Percentiles rank a stretch among this genome's conserved stretches.
Evolutionary conservation across 2,888 invertebrate genomes (phyloP).

Genomic region (Oegoconia quadripuncta): DNA sequence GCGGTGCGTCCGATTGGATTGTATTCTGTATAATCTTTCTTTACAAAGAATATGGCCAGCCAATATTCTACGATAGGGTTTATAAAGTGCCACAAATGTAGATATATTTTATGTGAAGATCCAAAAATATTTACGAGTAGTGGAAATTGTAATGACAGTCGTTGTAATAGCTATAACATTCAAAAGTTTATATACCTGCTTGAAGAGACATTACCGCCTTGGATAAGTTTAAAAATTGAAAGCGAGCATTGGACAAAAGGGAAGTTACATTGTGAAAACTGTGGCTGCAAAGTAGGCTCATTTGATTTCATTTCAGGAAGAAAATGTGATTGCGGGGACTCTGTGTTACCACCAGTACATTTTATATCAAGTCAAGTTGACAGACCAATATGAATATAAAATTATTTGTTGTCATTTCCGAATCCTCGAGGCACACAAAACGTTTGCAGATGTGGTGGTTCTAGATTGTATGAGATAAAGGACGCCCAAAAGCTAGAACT

Average conservation of each 20-base stretch:
- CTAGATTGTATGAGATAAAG: too few species aligned
- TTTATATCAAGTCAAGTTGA: conserved; percentile 83
- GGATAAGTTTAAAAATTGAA: conserved; percentile 76
- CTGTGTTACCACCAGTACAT: conserved; percentile 79
- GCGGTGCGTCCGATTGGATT: too few species aligned
- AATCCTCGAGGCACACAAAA: too few species aligned
- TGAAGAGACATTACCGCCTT: conserved; percentile 78
- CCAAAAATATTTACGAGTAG: conserved; percentile 16
- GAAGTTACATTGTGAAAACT: conserved; percentile 81
- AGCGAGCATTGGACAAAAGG: conserved; percentile 82
- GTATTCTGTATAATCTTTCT: too few species aligned
- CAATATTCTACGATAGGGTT: too few species aligned
- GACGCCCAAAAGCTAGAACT: too few species aligned
- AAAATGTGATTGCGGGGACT: conserved; percentile 79
- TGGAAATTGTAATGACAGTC: conserved; percentile 22
- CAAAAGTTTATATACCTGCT: conserved; percentile 67
- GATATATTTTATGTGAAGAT: conserved; percentile 49
- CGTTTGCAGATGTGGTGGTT: too few species aligned
- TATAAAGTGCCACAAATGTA: conserved; percentile 73
- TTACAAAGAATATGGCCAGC: too few species aligned
- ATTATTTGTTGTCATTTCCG: too few species aligned
- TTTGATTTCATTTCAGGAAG: conserved; percentile 83
- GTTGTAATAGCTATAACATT: conserved; percentile 49
- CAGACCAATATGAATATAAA: conserved; percentile 54
- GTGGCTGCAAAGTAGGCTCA: conserved; percentile 80